These are phyloP conservation scores for Lutjanus erythropterus DNA, from an alignment of 2,113 vertebrate genomes.

Conservation along the genomic window DNA sequence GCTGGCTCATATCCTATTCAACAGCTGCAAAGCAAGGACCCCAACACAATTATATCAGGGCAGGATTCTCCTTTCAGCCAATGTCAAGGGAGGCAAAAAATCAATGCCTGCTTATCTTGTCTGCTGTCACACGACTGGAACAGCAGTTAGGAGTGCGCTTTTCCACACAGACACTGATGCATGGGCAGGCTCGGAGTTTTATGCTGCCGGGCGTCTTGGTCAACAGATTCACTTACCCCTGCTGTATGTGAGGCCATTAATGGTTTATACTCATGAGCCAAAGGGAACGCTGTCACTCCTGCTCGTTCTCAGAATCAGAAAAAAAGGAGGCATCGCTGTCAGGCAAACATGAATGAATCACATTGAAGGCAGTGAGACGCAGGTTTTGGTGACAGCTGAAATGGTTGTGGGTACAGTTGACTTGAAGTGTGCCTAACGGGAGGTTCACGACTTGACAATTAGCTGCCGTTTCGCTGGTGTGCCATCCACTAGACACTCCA, in stretches of 20 bases:
- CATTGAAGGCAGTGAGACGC: background rate
- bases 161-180: conserved; percentile 46
- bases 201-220: conserved; percentile 25
- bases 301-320: conserved; percentile 26
- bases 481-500: conserved; percentile 25
- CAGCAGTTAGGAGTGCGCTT: conserved; percentile 33
- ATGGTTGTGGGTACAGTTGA: conserved; percentile 36
- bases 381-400: conserved; percentile 40
- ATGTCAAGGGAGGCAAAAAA: conserved; percentile 48
- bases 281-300: conserved; percentile 36
- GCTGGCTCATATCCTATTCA: conserved; percentile 44
- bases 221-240: conserved; percentile 27
- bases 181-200: conserved; percentile 21
- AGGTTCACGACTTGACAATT: conserved; percentile 42
- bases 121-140: conserved; percentile 47
- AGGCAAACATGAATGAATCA: conserved; percentile 52
- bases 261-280: conserved; percentile 40
- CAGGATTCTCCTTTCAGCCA: conserved; percentile 54
- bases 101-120: conserved; percentile 68
- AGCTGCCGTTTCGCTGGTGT: conserved; percentile 14
- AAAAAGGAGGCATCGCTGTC: conserved; percentile 17
- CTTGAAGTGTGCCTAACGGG: conserved; percentile 6
- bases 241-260: conserved; percentile 26
- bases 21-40: conserved; percentile 26
- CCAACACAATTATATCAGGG: conserved; percentile 39